Conservation (phyloP, 2,113 vertebrate genomes). For the Amblyornis subalaris region DNA sequence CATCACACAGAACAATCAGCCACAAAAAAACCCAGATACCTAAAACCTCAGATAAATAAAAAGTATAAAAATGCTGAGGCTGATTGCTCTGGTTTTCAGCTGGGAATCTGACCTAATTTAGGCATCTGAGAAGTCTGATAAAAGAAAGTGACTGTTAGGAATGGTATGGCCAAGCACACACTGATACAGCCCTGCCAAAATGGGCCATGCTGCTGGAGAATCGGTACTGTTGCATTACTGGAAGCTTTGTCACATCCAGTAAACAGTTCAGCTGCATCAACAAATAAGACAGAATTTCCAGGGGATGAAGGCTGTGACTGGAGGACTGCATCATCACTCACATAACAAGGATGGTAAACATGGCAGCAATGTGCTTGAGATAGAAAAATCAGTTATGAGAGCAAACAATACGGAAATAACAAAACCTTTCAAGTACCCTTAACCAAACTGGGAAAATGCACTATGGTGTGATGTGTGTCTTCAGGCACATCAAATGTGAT, state of each 20-base stretch:
- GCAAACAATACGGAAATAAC: background rate
- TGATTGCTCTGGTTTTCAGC: background rate
- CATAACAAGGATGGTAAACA: background rate
- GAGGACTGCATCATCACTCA: background rate
- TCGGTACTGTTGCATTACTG: rapidly evolving
- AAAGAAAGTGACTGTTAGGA: background rate
- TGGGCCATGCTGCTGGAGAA: rapidly evolving
- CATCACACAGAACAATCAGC: background rate
- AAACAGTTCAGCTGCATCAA: background rate
- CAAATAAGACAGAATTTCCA: background rate
- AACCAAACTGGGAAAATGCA: background rate
- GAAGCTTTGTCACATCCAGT: background rate
- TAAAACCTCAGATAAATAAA: background rate
- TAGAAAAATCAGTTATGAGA: background rate
- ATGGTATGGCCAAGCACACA: background rate
- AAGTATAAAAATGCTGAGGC: background rate
- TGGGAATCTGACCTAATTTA: background rate
- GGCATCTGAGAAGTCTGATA: background rate
- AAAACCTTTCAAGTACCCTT: background rate
- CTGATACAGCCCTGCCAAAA: background rate
- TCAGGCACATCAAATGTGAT: background rate
- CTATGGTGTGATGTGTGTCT: background rate
- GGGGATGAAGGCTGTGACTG: background rate
- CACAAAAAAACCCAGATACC: background rate
- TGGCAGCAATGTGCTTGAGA: rapidly evolving